Conservation (phyloP, 2,888 invertebrate genomes). For the Phortica okadai region DNA sequence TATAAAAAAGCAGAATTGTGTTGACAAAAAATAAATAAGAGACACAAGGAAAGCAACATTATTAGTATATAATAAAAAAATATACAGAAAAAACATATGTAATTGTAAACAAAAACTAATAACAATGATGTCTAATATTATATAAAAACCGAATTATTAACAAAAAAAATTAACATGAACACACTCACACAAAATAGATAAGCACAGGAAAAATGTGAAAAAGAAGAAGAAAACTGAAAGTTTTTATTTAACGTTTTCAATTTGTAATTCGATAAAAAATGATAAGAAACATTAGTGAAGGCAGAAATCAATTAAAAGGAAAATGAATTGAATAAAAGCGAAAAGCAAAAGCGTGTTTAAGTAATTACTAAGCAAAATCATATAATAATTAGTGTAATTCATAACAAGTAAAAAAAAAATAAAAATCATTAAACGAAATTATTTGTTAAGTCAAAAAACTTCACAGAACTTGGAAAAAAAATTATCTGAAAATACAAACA, state of each 20-base stretch:
- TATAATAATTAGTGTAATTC: conserved; percentile 74
- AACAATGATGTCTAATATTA: conserved; percentile 28
- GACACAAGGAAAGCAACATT: not conserved
- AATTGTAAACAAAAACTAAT: conserved; percentile 41
- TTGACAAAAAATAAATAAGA: not conserved
- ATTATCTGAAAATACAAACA: conserved; percentile 45
- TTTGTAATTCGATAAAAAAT: conserved; percentile 36
- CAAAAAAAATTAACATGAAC: conserved; percentile 30
- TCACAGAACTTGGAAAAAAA: conserved; percentile 22
- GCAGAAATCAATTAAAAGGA: not conserved
- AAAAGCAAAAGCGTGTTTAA: conserved; percentile 63
- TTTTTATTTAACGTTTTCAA: conserved; percentile 53
- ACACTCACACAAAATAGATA: conserved; percentile 43
- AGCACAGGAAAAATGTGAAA: conserved; percentile 40
- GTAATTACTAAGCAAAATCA: conserved; percentile 69
- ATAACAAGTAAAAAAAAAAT: conserved; percentile 55
- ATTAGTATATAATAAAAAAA: conserved; percentile 18
- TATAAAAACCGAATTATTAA: not conserved
- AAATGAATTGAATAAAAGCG: conserved; percentile 34
- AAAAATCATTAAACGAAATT: not conserved
- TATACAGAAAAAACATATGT: conserved; percentile 31
- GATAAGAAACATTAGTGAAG: not conserved
- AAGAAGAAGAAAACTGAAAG: conserved; percentile 49
- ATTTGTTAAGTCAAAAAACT: not conserved
- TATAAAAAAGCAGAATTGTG: not conserved